Percentiles rank a stretch among this genome's conserved stretches.
Evolutionary conservation across 2,797 vertebrate genomes (phyloP).

Genomic region (Ibycter americanus): DNA sequence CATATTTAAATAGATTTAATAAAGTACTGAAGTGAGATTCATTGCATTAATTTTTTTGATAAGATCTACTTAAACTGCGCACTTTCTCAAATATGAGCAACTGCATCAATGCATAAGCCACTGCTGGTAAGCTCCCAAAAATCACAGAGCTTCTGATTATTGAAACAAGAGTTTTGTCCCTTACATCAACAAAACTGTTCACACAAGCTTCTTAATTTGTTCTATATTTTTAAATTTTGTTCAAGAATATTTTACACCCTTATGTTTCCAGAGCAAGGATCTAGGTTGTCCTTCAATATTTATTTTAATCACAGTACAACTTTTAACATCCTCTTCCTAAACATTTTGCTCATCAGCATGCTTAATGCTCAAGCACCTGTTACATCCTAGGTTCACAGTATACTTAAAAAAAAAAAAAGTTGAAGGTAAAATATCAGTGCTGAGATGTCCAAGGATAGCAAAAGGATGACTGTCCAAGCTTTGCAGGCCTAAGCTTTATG

Average conservation of each 20-base stretch:
- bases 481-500: not conserved
- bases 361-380: not conserved
- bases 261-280: not conserved
- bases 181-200: not conserved
- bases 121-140: not conserved
- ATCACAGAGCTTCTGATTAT: not conserved
- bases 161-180: not conserved
- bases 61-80: not conserved
- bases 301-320: not conserved
- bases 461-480: not conserved
- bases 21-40: not conserved
- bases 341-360: not conserved
- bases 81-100: not conserved
- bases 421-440: not conserved
- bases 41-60: not conserved
- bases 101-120: not conserved
- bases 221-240: not conserved
- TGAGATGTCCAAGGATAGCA: not conserved
- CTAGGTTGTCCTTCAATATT: not conserved
- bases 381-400: not conserved
- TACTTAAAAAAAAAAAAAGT: not conserved
- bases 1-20: constrained; percentile 32
- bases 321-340: not conserved
- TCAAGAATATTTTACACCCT: not conserved
- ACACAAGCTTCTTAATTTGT: not conserved